Evolutionary conservation across 1,140 invertebrate species (phyloP).

Genomic region (Saccostrea echinata): DNA sequence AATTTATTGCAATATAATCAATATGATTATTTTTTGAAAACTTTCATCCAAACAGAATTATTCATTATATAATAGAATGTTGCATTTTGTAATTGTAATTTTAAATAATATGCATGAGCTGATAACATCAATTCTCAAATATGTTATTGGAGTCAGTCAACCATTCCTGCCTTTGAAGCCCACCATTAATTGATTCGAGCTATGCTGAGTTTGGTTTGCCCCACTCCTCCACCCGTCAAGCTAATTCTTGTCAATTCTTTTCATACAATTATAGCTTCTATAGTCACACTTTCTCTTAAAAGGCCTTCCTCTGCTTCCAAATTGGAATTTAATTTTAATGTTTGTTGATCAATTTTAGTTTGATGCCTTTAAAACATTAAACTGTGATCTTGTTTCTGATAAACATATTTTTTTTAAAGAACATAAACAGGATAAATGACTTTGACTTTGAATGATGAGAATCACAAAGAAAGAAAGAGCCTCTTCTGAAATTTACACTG

Average conservation of each 20-base stretch:
- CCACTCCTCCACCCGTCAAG: not conserved
- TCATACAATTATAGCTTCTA: not conserved
- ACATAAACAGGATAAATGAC: too few relatives aligned
- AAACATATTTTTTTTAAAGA: too few relatives aligned
- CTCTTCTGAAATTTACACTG: too few relatives aligned
- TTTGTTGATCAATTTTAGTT: slow-evolving; percentile 10
- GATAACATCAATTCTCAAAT: slow-evolving; percentile 21
- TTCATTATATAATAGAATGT: slow-evolving; percentile 8
- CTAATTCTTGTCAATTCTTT: not conserved
- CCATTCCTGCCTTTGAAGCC: slow-evolving; percentile 14
- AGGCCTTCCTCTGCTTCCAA: not conserved
- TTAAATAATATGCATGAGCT: slow-evolving; percentile 31
- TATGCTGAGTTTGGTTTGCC: not conserved
- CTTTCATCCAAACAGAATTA: not conserved
- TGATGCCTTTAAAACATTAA: not conserved
- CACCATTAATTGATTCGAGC: slow-evolving; percentile 23
- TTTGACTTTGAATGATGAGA: too few relatives aligned
- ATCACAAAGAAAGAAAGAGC: too few relatives aligned
- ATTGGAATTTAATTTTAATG: slow-evolving; percentile 16
- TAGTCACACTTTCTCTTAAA: not conserved
- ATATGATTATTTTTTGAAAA: not conserved
- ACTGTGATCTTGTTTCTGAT: too few relatives aligned
- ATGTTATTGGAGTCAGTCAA: slow-evolving; percentile 25
- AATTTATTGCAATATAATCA: too few relatives aligned
- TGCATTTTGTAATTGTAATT: slow-evolving; percentile 2